phyloP scores from a whole-genome alignment of 1,140 invertebrate genomes.

The Monochamus saltuarius region DNA sequence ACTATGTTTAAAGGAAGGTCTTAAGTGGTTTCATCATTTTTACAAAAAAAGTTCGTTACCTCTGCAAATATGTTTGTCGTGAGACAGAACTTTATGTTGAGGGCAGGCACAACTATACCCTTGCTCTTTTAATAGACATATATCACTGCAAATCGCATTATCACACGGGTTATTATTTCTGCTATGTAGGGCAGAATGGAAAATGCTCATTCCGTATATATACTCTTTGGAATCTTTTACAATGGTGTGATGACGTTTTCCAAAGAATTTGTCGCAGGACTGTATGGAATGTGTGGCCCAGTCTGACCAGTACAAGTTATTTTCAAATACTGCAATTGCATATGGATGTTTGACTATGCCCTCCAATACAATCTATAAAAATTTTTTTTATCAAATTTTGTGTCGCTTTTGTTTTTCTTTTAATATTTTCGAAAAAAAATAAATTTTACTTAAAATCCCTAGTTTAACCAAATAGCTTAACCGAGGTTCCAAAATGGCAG shows the following conservation, averaged over 20 bases:
- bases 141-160: constrained; percentile 67
- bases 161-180: constrained; percentile 69
- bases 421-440: neutral
- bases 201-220: constrained; percentile 67
- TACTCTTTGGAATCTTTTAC: constrained; percentile 54
- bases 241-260: constrained; percentile 60
- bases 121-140: constrained; percentile 73
- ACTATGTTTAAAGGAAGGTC: neutral
- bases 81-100: constrained; percentile 61
- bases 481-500: too few relatives aligned
- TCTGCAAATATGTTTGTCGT: constrained; percentile 57
- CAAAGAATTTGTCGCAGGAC: constrained; percentile 68
- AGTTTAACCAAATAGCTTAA: too few relatives aligned
- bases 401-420: too few relatives aligned
- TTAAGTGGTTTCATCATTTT: neutral
- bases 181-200: constrained; percentile 63
- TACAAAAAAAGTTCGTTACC: constrained; percentile 39
- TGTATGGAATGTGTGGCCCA: constrained; percentile 66
- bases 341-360: constrained; percentile 72
- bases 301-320: constrained; percentile 86
- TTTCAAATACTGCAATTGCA: constrained; percentile 83
- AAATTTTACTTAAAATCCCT: too few relatives aligned
- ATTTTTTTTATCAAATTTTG: constrained; percentile 2
- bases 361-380: constrained; percentile 55
- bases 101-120: constrained; percentile 77